Evolutionary conservation across 2,888 invertebrate species (phyloP).

Genomic region (Drosophila dives): DNA sequence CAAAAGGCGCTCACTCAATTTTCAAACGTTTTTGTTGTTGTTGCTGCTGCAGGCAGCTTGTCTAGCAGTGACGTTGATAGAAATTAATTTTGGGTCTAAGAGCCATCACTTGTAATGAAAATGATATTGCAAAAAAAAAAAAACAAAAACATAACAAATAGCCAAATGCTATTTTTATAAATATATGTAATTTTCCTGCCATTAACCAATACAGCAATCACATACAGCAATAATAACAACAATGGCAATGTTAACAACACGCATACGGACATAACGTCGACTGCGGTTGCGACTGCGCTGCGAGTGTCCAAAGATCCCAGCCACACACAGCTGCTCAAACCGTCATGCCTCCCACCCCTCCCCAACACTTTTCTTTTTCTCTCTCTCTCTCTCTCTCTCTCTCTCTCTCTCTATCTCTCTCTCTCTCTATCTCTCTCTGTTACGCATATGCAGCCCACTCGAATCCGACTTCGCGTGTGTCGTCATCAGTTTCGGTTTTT

Average conservation of each 20-base stretch:
- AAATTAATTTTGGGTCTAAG: constrained; percentile 35
- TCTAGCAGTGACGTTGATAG: constrained; percentile 33
- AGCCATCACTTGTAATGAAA: constrained; percentile 46
- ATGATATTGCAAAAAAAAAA: constrained; percentile 56
- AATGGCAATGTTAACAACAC: constrained; percentile 40
- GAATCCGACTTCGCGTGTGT: constrained; percentile 59
- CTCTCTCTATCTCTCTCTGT: constrained; percentile 6
- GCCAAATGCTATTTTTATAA: constrained; percentile 39
- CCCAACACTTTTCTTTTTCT: not conserved
- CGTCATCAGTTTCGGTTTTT: constrained; percentile 73
- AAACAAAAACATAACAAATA: constrained; percentile 22
- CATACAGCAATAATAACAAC: constrained; percentile 23
- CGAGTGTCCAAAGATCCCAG: constrained; percentile 30
- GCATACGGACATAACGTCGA: constrained; percentile 51
- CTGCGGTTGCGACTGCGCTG: constrained; percentile 33
- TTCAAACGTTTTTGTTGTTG: constrained; percentile 3
- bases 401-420: constrained; percentile 1
- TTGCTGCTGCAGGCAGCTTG: constrained; percentile 16
- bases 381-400: constrained; percentile 2
- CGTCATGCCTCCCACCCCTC: constrained; percentile 11
- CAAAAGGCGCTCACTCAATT: constrained; percentile 47
- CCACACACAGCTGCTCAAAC: constrained; percentile 38
- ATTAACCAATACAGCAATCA: constrained; percentile 61
- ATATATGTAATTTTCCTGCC: constrained; percentile 69
- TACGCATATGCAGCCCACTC: constrained; percentile 34